Evolutionary conservation across 2,888 invertebrate genomes (phyloP).

Genomic region (Lochmaea capreae): DNA sequence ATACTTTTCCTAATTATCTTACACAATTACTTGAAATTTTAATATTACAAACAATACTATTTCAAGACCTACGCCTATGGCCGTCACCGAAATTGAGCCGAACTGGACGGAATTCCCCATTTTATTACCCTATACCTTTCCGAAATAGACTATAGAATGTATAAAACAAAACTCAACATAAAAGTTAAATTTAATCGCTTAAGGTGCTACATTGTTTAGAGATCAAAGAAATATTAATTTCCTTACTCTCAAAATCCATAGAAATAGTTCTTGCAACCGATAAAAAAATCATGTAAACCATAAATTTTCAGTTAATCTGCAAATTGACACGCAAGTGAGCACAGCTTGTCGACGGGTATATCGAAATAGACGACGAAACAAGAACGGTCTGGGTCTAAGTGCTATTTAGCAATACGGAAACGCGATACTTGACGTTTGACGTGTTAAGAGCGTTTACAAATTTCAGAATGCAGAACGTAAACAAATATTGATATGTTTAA

Average conservation of each 20-base stretch:
- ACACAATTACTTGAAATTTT: too few relatives aligned
- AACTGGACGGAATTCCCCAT: too few relatives aligned
- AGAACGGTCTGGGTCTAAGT: conserved; percentile 27
- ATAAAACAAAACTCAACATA: too few relatives aligned
- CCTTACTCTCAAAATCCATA: not conserved
- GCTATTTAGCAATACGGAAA: conserved; percentile 31
- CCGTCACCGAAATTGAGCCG: too few relatives aligned
- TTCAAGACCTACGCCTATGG: too few relatives aligned
- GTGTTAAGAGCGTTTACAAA: conserved; percentile 14
- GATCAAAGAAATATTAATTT: not conserved
- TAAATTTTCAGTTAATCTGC: not conserved
- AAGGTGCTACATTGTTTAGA: too few relatives aligned
- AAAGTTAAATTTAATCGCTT: too few relatives aligned
- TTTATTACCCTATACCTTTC: too few relatives aligned
- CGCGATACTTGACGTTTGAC: conserved; percentile 21
- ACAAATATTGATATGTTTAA: conserved; percentile 15
- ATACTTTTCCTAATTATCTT: too few relatives aligned
- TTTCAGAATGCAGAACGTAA: conserved; percentile 24
- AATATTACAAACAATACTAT: too few relatives aligned
- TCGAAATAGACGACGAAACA: conserved; percentile 2
- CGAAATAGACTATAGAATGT: too few relatives aligned
- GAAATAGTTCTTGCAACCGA: not conserved
- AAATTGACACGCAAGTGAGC: not conserved
- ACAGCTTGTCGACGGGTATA: not conserved
- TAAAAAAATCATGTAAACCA: not conserved